Conservation (phyloP, 2,113 vertebrate genomes). For the Nothocercus julius region DNA sequence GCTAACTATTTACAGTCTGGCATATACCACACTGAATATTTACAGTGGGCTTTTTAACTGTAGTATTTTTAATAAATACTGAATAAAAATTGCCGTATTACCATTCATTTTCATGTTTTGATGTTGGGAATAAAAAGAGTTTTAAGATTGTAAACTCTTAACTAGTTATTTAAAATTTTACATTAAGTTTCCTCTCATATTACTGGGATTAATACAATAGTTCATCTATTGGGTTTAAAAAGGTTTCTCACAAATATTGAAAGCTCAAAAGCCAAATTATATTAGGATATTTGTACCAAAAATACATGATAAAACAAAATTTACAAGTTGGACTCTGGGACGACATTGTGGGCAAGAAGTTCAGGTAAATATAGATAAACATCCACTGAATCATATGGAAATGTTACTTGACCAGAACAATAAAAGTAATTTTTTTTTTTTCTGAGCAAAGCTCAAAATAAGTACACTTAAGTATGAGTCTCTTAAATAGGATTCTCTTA, state of each 20-base stretch:
- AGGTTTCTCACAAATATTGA: background rate
- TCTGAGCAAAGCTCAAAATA: background rate
- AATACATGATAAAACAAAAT: background rate
- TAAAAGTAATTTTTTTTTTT: background rate
- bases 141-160: background rate
- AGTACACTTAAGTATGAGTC: too few relatives aligned
- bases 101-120: background rate
- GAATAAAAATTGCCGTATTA: background rate
- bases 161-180: background rate
- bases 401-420: background rate
- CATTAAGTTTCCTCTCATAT: background rate
- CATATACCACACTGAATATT: background rate
- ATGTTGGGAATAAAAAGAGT: background rate
- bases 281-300: background rate
- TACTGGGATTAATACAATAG: background rate
- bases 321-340: background rate
- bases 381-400: background rate
- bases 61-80: background rate
- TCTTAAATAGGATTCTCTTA: background rate
- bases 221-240: background rate
- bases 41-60: background rate
- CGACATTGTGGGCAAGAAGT: background rate
- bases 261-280: background rate
- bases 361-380: background rate
- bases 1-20: background rate